Base-by-base conservation (phyloP, 2,888 invertebrate species). In the Eristalinus aeneus region DNA sequence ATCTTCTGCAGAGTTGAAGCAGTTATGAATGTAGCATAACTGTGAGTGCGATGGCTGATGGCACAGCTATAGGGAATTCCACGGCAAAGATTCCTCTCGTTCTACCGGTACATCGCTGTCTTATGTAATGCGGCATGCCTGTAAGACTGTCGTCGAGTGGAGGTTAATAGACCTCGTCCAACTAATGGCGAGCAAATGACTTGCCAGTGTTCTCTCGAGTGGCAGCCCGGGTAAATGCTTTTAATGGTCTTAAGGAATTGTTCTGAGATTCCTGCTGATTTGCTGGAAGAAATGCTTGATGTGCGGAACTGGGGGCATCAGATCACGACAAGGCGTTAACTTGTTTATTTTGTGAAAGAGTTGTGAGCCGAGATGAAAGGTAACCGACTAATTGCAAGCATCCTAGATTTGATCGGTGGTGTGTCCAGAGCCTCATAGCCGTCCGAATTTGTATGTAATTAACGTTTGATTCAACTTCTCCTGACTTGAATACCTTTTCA, bases 1-100 rank as follows among this genome's bases (percentile, higher is more conserved):
- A 75, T 80, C 79, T 79, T 5, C 34, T 12, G 27, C 27, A 27
- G 2, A 27, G 27, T 22, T 69, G 32, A 31, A 56, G 72, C 64
- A 68, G 81, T 81, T 81, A 85, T 85, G 85, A 76, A 85, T 81
- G 85, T 76, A 73, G 77, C 36, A 53, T 76, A 73, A 77, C 85
- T 73, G 85, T 67, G 69, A 34, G 20, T n/a, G n/a, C n/a, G 9
- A 20, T n/a, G 16, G 34, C 20, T 32, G 68, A 31, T 56, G 27
- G 53, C 34, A 60, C 68, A 32, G 53, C 64, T 73, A 10, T 31
- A 22, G 61, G 76, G 54, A 77, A 72, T 61, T 53, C 36, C 71
- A 75, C 16, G 27, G 12, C 23, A 36, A 46, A 46, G 46, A 46
- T 46, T 16, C 46, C 46, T 46, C 46, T 16, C 16, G 46, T 46